Evolutionary conservation across 2,113 vertebrate species (phyloP), one percentile per base, ranked within the genome.

Genomic region (Ranitomeya variabilis): DNA sequence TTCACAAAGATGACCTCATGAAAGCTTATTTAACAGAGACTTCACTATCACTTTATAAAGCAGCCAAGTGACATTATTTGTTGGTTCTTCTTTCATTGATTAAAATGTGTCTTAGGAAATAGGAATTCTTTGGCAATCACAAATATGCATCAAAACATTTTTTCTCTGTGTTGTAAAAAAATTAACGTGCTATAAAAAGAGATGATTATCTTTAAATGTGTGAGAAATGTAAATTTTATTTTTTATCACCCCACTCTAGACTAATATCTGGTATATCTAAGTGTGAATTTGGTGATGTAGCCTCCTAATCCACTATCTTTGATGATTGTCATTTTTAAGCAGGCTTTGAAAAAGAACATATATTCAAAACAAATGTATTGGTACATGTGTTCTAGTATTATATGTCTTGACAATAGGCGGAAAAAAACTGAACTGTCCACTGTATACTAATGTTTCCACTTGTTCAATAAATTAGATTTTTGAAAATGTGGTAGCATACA

Each of bases 31-130:
- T 85, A 89, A 89, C 87, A 89, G 82, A 89, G 87, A 78, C 73
- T 85, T 79, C 82, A 89, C 87, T 89, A 89, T 85, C 64, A 66
- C 87, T 89, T 89, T 85, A 89, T 85, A 89, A 85, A 85, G 67
- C 80, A 84, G 87, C 80, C 87, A 89, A 89, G 80, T 83, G 87
- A 78, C 87, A 88, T 88, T 88, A 88, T 83, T 89, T 89, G 87
- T 85, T 83, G 71, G 73, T 79, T 77, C 73, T 79, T 85, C 73
- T 85, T 69, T 54, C 62, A 89, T 78, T 78, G 73, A 89, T 85
- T 89, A 52, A 78, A 83, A 89, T 88, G 82, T 71, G 21, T 69
- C 82, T 84, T 84, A 79, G 87, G 82, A 87, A 87, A 87, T 76
- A 74, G 54, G 23, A 84, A 85, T 64, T 51, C 80, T 88, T 77